Evolutionary conservation across 1,140 invertebrate genomes (phyloP).

Genomic region (Bombus soroeensis): DNA sequence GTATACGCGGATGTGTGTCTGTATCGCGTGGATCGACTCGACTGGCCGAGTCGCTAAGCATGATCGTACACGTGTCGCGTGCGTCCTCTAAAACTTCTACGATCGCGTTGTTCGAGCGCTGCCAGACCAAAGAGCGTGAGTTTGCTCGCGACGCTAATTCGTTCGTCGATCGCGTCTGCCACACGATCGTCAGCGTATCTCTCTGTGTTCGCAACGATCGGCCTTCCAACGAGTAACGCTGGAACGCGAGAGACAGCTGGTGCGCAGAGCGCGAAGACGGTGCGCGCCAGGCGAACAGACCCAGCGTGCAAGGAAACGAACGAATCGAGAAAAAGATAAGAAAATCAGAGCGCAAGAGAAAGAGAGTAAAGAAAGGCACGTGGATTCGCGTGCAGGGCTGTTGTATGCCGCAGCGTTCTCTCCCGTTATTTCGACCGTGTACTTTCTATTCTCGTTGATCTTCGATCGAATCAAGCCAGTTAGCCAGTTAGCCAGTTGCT

Average conservation of each 20-base stretch:
- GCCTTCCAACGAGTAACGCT: not conserved
- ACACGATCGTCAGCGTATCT: too few relatives aligned
- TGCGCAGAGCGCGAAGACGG: too few relatives aligned
- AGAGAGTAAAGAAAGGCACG: not conserved
- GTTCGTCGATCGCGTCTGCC: not conserved
- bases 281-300: too few relatives aligned
- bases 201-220: not conserved
- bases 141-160: not conserved
- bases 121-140: not conserved
- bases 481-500: constrained; percentile 40
- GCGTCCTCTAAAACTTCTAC: not conserved
- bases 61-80: not conserved
- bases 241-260: not conserved
- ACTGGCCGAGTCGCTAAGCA: not conserved
- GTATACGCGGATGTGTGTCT: not conserved
- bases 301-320: too few relatives aligned
- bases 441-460: constrained; percentile 1
- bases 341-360: not conserved
- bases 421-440: not conserved
- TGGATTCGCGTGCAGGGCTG: constrained; percentile 45
- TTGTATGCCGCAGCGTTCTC: constrained; percentile 16
- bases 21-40: not conserved
- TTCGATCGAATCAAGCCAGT: constrained; percentile 40
- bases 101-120: constrained; percentile 5
- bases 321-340: not conserved